These are phyloP conservation scores for Gracilinanus agilis DNA, from an alignment of 2,113 vertebrate genomes.

Conservation along the genomic window DNA sequence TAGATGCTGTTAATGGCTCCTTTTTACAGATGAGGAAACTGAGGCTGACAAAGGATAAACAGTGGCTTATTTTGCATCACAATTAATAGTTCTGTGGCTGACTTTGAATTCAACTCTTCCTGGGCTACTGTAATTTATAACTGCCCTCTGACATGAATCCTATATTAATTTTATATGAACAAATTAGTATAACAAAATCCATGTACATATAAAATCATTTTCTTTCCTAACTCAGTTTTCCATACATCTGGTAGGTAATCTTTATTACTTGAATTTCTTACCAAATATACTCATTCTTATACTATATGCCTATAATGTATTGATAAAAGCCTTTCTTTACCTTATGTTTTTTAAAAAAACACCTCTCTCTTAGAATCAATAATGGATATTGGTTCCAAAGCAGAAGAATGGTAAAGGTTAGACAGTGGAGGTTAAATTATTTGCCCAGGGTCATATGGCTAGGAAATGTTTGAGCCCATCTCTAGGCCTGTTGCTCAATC, in stretches of 20 bases:
- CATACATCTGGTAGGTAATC: not conserved
- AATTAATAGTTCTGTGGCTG: not conserved
- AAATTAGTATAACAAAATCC: not conserved
- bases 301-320: not conserved
- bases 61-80: not conserved
- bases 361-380: too few relatives aligned
- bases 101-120: not conserved
- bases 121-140: not conserved
- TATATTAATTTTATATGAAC: not conserved
- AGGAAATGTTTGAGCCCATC: too few relatives aligned
- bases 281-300: not conserved
- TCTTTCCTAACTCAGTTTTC: not conserved
- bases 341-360: too few relatives aligned
- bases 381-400: too few relatives aligned
- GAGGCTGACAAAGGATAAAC: not conserved
- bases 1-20: not conserved
- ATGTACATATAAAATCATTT: not conserved
- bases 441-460: too few relatives aligned
- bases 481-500: too few relatives aligned
- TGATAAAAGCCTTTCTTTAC: not conserved
- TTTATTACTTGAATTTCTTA: not conserved
- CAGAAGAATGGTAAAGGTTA: too few relatives aligned
- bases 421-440: too few relatives aligned
- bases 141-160: not conserved
- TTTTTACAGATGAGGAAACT: too few relatives aligned